phyloP scores from a whole-genome alignment of 1,140 invertebrate genomes.

The Zaprionus capensis region DNA sequence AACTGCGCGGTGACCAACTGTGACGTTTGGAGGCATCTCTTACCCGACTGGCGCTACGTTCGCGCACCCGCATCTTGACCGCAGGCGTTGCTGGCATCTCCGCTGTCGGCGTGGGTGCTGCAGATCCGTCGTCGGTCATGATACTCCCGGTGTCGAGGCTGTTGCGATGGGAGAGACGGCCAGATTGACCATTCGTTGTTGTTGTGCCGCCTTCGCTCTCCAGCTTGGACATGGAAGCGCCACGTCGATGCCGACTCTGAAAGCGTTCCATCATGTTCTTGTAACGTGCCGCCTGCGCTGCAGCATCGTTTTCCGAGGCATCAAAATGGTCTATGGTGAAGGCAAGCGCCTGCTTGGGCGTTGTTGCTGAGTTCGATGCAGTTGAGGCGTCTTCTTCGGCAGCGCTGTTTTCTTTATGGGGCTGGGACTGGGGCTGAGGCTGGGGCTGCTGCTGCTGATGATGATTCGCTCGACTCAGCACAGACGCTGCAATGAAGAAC shows the following conservation, averaged over 20 bases:
- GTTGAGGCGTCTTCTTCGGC: conserved; percentile 62
- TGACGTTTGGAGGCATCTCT: conserved; percentile 79
- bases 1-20: conserved; percentile 83
- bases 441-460: conserved; percentile 44
- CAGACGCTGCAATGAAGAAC: conserved; percentile 61
- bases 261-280: conserved; percentile 89
- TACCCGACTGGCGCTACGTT: conserved; percentile 76
- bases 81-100: conserved; percentile 47
- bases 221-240: conserved; percentile 89
- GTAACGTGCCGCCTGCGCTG: conserved; percentile 85
- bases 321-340: conserved; percentile 90
- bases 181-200: conserved; percentile 11
- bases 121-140: conserved; percentile 48
- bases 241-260: conserved; percentile 88
- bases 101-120: conserved; percentile 50
- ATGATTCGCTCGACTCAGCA: conserved; percentile 62
- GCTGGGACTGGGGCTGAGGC: background rate
- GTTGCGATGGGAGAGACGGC: conserved; percentile 84
- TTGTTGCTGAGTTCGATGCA: conserved; percentile 59
- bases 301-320: conserved; percentile 86
- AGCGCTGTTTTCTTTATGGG: conserved; percentile 25
- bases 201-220: conserved; percentile 67
- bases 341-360: conserved; percentile 83
- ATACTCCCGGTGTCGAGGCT: conserved; percentile 74
- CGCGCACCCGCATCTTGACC: conserved; percentile 76